phyloP scores from a whole-genome alignment of 2,797 vertebrate species.

The Ptychadena robeensis region DNA sequence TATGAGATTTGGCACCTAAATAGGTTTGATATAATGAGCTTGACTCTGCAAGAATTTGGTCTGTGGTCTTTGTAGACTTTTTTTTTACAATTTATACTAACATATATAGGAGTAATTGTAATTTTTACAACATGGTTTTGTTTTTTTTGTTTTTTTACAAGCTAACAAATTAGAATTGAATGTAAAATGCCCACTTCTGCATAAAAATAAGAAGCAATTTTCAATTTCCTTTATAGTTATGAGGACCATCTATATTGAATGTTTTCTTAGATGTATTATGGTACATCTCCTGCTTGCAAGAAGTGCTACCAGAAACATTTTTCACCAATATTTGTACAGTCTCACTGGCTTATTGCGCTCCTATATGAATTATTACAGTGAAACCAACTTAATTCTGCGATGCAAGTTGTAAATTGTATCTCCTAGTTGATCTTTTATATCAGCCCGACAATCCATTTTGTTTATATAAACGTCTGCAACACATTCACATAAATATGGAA shows the following conservation, averaged over 20 bases:
- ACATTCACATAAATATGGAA: slow-evolving; percentile 63
- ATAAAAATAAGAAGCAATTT: not conserved
- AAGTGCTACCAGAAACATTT: slow-evolving; percentile 36
- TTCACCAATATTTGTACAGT: slow-evolving; percentile 53
- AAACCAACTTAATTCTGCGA: slow-evolving; percentile 57
- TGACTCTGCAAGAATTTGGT: not conserved
- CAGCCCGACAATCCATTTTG: slow-evolving; percentile 58
- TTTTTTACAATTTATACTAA: not conserved
- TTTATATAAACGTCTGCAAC: slow-evolving; percentile 60
- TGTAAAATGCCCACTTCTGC: not conserved
- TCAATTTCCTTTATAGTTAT: slow-evolving; percentile 37
- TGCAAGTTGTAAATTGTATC: slow-evolving; percentile 59
- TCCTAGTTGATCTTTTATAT: slow-evolving; percentile 62
- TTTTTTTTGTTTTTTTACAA: not conserved
- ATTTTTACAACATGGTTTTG: not conserved
- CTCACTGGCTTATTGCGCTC: slow-evolving; percentile 55
- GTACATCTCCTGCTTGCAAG: slow-evolving; percentile 32
- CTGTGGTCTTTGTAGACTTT: too few species aligned
- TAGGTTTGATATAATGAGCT: not conserved
- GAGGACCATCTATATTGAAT: slow-evolving; percentile 33
- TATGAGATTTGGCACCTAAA: not conserved
- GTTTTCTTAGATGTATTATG: slow-evolving; percentile 23
- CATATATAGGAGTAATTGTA: too few species aligned
- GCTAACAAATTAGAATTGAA: not conserved
- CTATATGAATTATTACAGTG: slow-evolving; percentile 56